phyloP scores from a whole-genome alignment of 2,797 vertebrate genomes.

The Chelonia mydas region DNA sequence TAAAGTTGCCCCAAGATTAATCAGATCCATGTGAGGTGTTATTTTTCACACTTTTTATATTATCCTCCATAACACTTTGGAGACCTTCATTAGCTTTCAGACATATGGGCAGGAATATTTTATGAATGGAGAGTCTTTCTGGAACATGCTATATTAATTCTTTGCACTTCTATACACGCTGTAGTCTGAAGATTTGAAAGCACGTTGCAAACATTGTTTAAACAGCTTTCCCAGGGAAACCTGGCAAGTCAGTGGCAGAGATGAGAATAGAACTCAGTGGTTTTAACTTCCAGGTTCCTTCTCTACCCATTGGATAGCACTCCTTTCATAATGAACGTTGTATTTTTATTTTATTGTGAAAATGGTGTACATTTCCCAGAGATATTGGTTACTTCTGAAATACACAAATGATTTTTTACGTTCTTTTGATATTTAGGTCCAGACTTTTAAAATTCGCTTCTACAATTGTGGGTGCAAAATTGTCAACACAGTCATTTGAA shows the following conservation, averaged over 20 bases:
- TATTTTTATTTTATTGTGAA: background rate
- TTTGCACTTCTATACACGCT: background rate
- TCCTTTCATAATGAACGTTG: background rate
- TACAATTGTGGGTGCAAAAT: background rate
- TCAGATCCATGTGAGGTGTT: constrained; percentile 58
- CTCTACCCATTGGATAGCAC: background rate
- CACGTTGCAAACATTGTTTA: background rate
- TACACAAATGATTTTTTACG: background rate
- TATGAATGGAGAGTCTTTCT: constrained; percentile 67
- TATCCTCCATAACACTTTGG: constrained; percentile 44
- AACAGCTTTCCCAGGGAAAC: constrained; percentile 12
- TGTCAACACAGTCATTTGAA: background rate
- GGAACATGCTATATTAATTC: constrained; percentile 21
- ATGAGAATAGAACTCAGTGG: background rate
- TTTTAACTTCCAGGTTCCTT: background rate
- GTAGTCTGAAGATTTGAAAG: constrained; percentile 47
- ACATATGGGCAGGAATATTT: constrained; percentile 67
- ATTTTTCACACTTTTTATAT: constrained; percentile 63
- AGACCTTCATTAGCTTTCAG: constrained; percentile 53
- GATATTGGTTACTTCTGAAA: background rate
- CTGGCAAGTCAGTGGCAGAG: background rate
- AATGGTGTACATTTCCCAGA: background rate
- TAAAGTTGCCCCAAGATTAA: constrained; percentile 45
- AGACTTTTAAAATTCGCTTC: background rate
- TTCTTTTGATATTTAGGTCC: background rate